Conservation (phyloP, 2,888 invertebrate species). For the Lucinisca nassula region DNA sequence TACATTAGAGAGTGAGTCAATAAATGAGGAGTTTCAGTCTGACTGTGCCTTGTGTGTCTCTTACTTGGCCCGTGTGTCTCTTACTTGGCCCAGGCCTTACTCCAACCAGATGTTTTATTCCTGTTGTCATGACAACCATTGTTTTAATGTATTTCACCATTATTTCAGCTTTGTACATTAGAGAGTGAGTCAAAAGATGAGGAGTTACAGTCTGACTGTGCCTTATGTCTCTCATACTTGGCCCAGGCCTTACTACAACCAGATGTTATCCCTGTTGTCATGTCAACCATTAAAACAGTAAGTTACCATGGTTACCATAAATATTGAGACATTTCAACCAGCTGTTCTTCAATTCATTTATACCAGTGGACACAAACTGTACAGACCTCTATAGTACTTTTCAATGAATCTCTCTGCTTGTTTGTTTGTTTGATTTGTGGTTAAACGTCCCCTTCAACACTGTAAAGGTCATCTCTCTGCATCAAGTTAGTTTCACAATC, state of each 20-base stretch:
- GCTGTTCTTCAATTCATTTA: too few relatives aligned
- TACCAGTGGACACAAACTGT: too few relatives aligned
- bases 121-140: slow-evolving; percentile 90
- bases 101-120: slow-evolving; percentile 90
- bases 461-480: too few relatives aligned
- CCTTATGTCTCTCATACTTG: slow-evolving; percentile 91
- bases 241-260: slow-evolving; percentile 91
- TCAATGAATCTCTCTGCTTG: too few relatives aligned
- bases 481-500: too few relatives aligned
- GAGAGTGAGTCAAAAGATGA: slow-evolving; percentile 94
- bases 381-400: too few relatives aligned
- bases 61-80: too few relatives aligned
- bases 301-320: too few relatives aligned
- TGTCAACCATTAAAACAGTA: slow-evolving; percentile 90
- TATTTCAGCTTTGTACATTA: slow-evolving; percentile 91
- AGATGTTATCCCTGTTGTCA: slow-evolving; percentile 90
- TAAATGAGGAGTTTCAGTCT: slow-evolving; percentile 92
- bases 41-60: slow-evolving; percentile 91
- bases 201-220: slow-evolving; percentile 91
- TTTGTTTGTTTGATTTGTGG: too few relatives aligned
- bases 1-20: slow-evolving; percentile 92
- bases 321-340: neutral
- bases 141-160: too few relatives aligned
- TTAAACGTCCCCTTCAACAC: too few relatives aligned
- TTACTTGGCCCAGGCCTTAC: slow-evolving; percentile 91